Evolutionary conservation across 2,113 vertebrate species (phyloP), one percentile per base, ranked within the genome.

Genomic region (Plectropomus leopardus): DNA sequence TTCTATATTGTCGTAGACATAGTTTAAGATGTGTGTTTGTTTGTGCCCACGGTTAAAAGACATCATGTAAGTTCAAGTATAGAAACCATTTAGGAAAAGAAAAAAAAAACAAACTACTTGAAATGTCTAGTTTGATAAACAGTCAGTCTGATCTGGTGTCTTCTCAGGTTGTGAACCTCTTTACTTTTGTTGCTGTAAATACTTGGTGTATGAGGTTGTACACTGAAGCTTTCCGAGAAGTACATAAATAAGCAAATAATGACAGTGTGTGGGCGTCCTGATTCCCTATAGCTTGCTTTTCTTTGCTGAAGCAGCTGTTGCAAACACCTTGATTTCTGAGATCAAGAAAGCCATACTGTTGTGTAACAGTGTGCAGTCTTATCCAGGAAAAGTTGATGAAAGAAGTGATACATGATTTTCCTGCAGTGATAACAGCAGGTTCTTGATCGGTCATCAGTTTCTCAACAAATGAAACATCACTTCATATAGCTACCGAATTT

Each of bases 221-320:
- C 10, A n/a, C 17, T 50, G 19, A 51, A 47, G 54, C 26, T 47
- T 80, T 51, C 42, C 5, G 4, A 42, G 59, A 55, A 28, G 14
- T 40, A 72, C 71, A 71, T 57, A 23, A 30, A 50, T 19, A 23
- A 65, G 30, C 11, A n/a, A 59, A 53, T 36, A 10, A 59, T 58
- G 42, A 28, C n/a, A 36, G 32, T 42, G 32, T 50, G 30, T 72
- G 60, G 50, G 59, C 42, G 53, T 42, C 5, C 26, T 17, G 32
- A 24, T 51, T 48, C n/a, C 26, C n/a, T 15, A 15, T 58, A 67
- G 42, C 44, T 50, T 65, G 28, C 64, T 65, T 57, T 50, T 73
- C 55, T 45, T 21, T 53, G 23, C 4, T 0, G 21, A 23, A 57
- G 28, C 28, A 34, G 10, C 42, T 66, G 28, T 76, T 26, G 45